Base-by-base conservation (phyloP, 1,140 invertebrate species). In the Eupristina koningsbergeri region DNA sequence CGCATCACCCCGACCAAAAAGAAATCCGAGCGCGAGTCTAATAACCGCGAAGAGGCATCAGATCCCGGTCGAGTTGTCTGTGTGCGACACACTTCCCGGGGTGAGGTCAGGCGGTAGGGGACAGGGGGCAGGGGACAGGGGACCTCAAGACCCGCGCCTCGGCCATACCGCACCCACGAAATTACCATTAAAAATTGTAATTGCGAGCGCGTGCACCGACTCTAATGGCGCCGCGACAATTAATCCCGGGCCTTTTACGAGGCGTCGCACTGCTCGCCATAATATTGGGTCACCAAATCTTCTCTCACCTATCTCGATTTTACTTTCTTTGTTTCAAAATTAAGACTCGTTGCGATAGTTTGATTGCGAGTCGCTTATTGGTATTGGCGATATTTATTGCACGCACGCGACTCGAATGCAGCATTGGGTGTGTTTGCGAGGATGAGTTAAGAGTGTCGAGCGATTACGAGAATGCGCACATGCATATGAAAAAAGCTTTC, bases 261-360 rank as follows among this genome's bases (percentile, higher is more conserved):
- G 11, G 0, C 31, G n/a, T 79, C 19, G 41, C 45, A 64, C 34
- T 53, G 15, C 22, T 58, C 53, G 2, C 26, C 19, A 82, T 88
- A 87, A 88, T 91, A 90, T 91, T 88, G 88, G 89, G 90, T 91
- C 90, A 90, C 85, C 88, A 88, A 89, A 89, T 90, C 81, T 88
- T 85, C 83, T 86, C 81, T 83, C 83, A 78, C 58, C 85, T 86
- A 17, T 34, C 3, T 19, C 3, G 31, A 0, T 31, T 67, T 67
- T 19, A 19, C 64, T 36, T 8, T 36, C 34, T 67, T 34, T 36
- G 13, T 17, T 1, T 67, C 1, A 7, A 58, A 58, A 22, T 58
- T 3, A 3, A 26, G 26, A 3, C 9, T 58, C 13, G n/a, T n/a
- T n/a, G n/a, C n/a, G n/a, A n/a, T n/a, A n/a, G n/a, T n/a, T n/a